Evolutionary conservation across 2,113 vertebrate species (phyloP).

Genomic region (Larimichthys polyactis): DNA sequence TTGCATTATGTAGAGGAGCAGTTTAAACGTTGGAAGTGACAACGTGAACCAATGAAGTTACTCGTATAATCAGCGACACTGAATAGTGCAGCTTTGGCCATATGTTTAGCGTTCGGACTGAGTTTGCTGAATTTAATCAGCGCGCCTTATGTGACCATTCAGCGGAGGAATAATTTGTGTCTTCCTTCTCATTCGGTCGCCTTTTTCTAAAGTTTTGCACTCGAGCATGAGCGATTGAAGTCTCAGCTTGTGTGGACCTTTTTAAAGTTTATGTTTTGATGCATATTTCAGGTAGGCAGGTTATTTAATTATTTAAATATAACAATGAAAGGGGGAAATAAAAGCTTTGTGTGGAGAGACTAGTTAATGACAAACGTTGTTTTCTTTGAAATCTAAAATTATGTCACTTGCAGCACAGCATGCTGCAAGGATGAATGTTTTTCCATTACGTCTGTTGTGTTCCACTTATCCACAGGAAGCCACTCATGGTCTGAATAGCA

Average conservation of each 20-base stretch:
- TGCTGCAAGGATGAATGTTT: constrained; percentile 22
- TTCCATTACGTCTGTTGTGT: constrained; percentile 36
- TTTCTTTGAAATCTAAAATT: not conserved
- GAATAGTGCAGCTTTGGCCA: not conserved
- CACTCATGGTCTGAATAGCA: constrained; percentile 36
- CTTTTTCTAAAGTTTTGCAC: constrained; percentile 38
- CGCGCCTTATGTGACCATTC: constrained; percentile 4
- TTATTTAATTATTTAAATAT: constrained; percentile 25
- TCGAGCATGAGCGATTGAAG: constrained; percentile 27
- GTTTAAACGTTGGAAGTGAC: constrained; percentile 7
- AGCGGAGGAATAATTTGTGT: constrained; percentile 28
- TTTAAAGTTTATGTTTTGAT: constrained; percentile 37
- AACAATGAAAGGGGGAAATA: not conserved
- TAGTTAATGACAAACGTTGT: not conserved
- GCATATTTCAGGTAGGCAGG: constrained; percentile 5
- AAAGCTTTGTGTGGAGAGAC: not conserved
- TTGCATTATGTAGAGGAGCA: not conserved
- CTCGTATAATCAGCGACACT: not conserved
- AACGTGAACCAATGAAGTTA: not conserved
- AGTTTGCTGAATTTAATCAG: constrained; percentile 23
- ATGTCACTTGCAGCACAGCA: constrained; percentile 8
- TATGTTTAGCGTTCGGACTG: constrained; percentile 23
- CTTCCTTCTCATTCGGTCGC: constrained; percentile 17
- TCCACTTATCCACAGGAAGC: constrained; percentile 56
- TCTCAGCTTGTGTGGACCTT: not conserved